Conservation (phyloP, 2,888 invertebrate genomes). For the Andrena bicolor region DNA sequence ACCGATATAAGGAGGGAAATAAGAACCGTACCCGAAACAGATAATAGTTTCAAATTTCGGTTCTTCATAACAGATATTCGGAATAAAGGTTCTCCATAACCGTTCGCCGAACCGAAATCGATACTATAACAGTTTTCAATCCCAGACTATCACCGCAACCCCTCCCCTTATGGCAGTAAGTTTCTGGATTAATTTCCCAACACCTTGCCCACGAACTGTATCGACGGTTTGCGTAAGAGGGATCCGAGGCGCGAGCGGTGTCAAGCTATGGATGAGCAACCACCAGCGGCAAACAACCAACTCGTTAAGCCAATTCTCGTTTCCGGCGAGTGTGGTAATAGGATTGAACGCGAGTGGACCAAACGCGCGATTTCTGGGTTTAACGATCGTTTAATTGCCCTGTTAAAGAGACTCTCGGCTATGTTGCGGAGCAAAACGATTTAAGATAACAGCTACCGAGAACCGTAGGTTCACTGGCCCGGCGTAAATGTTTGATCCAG, state of each 20-base stretch:
- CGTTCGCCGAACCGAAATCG: too few species aligned
- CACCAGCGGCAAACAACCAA: constrained; percentile 41
- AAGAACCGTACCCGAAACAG: too few species aligned
- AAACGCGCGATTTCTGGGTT: not conserved
- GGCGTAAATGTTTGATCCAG: not conserved
- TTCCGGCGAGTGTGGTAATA: constrained; percentile 56
- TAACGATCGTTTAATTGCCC: not conserved
- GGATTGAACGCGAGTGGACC: constrained; percentile 17
- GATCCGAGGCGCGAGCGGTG: constrained; percentile 41
- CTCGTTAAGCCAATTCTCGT: constrained; percentile 59
- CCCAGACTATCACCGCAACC: too few species aligned
- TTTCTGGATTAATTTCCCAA: constrained; percentile 46
- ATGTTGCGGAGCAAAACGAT: not conserved
- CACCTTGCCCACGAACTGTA: constrained; percentile 34
- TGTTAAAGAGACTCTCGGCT: not conserved
- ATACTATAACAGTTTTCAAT: too few species aligned
- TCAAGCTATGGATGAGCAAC: constrained; percentile 57
- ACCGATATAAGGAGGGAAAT: too few species aligned
- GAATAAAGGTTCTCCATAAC: too few species aligned
- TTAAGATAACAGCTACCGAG: not conserved
- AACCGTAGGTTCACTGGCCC: not conserved
- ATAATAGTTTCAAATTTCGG: too few species aligned
- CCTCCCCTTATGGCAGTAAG: constrained; percentile 7
- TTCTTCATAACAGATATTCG: too few species aligned
- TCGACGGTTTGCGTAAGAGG: constrained; percentile 54